Conservation (phyloP, 2,888 invertebrate genomes). For the Acrocyrtus sp. region DNA sequence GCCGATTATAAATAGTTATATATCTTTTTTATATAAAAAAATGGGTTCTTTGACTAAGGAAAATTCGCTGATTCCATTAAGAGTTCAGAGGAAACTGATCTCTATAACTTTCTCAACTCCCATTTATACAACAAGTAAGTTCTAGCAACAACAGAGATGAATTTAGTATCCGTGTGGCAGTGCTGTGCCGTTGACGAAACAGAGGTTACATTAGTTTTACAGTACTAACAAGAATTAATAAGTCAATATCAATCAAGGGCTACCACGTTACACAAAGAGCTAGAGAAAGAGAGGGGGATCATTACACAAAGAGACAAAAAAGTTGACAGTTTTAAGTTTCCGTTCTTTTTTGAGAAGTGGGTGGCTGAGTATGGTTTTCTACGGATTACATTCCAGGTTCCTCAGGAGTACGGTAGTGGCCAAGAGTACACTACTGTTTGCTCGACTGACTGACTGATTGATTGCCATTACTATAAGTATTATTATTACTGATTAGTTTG, state of each 20-base stretch:
- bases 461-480: too few relatives aligned
- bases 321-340: too few relatives aligned
- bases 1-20: too few relatives aligned
- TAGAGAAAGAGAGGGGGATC: background rate
- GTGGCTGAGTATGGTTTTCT: slow-evolving; percentile 16
- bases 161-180: slow-evolving; percentile 29
- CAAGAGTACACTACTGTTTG: too few relatives aligned
- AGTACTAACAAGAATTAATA: background rate
- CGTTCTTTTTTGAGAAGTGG: slow-evolving; percentile 31
- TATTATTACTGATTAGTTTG: too few relatives aligned
- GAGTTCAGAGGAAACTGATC: too few relatives aligned
- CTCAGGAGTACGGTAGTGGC: too few relatives aligned
- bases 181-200: slow-evolving; percentile 38
- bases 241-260: background rate
- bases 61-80: slow-evolving; percentile 36
- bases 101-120: slow-evolving; percentile 30
- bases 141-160: slow-evolving; percentile 22
- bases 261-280: background rate
- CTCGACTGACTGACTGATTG: too few relatives aligned
- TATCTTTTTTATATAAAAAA: too few relatives aligned
- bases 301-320: background rate
- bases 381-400: slow-evolving; percentile 37
- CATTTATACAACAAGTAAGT: slow-evolving; percentile 30
- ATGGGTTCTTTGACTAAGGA: slow-evolving; percentile 40
- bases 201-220: too few relatives aligned